These are phyloP conservation scores for Lasioglossum vierecki DNA, from an alignment of 2,888 invertebrate genomes.

Conservation along the genomic window DNA sequence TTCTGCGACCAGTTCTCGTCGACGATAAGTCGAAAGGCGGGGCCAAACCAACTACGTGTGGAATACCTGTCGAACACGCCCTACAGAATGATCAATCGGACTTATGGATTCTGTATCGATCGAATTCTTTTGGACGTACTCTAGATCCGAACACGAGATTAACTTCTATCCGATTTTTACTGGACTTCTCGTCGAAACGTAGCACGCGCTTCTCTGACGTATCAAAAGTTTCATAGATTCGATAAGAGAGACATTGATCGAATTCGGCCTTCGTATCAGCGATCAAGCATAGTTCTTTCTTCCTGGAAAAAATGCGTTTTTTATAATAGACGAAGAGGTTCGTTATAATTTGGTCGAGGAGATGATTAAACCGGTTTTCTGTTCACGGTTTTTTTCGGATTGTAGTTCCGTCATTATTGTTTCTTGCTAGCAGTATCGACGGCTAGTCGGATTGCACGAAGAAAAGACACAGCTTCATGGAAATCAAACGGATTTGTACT, in stretches of 20 bases:
- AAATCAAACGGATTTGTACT: neutral
- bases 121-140: neutral
- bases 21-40: constrained; percentile 11
- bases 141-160: neutral
- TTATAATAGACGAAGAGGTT: neutral
- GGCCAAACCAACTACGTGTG: constrained; percentile 31
- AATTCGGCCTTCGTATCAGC: neutral
- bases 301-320: neutral
- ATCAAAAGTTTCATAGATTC: neutral
- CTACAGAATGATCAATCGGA: neutral
- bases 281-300: neutral
- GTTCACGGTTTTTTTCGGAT: neutral
- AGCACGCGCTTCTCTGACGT: neutral
- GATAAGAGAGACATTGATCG: neutral
- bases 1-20: constrained; percentile 10
- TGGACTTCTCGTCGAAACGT: neutral
- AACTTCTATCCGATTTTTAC: neutral
- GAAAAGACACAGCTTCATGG: neutral
- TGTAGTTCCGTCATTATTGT: neutral
- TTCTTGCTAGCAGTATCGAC: neutral
- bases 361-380: neutral
- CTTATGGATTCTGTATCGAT: neutral
- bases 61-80: constrained; percentile 15
- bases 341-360: neutral
- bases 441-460: neutral